Evolutionary conservation across 2,888 invertebrate species (phyloP).

Genomic region (Tenthredo notha): DNA sequence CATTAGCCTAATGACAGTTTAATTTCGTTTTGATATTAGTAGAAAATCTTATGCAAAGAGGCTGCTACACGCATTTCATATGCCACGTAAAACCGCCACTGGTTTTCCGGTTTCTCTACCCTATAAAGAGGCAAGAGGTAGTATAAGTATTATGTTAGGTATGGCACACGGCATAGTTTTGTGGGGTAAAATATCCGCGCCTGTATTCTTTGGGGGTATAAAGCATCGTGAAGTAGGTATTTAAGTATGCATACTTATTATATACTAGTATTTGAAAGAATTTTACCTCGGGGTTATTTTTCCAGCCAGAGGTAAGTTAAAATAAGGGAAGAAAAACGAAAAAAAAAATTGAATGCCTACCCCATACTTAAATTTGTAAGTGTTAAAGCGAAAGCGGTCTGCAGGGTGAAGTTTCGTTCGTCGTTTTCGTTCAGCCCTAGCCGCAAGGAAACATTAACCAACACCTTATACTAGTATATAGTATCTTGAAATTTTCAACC

Average conservation of each 20-base stretch:
- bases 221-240: background rate
- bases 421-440: background rate
- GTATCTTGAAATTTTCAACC: background rate
- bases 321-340: background rate
- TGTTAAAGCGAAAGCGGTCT: background rate
- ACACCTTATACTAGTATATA: background rate
- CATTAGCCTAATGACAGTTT: conserved; percentile 56
- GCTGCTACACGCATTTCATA: background rate
- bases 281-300: background rate
- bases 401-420: background rate
- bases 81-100: background rate
- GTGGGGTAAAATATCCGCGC: background rate
- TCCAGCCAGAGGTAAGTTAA: background rate
- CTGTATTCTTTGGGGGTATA: background rate
- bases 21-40: conserved; percentile 51
- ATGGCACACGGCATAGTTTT: background rate
- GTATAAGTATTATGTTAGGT: background rate
- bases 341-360: background rate
- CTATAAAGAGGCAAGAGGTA: background rate
- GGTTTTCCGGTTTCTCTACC: background rate
- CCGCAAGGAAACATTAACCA: conserved; percentile 2
- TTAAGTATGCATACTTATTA: background rate
- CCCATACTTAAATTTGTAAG: background rate
- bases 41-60: conserved; percentile 53
- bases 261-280: background rate